phyloP scores from a whole-genome alignment of 2,797 vertebrate species.

The Enteromius thamalakanensis region DNA sequence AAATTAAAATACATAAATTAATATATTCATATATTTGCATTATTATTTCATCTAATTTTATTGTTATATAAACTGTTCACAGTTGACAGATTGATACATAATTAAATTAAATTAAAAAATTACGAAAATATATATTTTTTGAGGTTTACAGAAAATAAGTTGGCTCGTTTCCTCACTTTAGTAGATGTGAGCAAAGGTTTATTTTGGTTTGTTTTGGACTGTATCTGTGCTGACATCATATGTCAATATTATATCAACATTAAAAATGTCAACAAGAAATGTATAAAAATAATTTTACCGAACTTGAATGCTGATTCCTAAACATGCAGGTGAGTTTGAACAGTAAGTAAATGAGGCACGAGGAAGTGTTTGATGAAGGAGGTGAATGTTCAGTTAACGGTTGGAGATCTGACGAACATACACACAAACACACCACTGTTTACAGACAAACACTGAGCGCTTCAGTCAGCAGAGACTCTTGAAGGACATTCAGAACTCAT shows the following conservation, averaged over 20 bases:
- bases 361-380: not conserved
- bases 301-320: not conserved
- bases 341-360: not conserved
- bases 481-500: not conserved
- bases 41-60: no score
- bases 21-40: no score
- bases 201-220: not conserved
- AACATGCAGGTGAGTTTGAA: not conserved
- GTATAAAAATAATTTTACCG: not conserved
- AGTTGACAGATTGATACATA: no score
- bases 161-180: no score
- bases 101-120: no score
- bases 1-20: no score
- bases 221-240: not conserved
- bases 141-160: no score
- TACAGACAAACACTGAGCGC: not conserved
- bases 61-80: no score
- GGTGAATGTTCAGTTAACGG: not conserved
- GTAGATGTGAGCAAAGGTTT: not conserved
- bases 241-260: no score
- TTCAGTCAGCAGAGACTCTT: not conserved
- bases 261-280: not conserved
- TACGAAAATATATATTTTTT: no score
- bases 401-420: not conserved
- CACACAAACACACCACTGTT: slow-evolving; percentile 10